Percentiles rank a stretch among this genome's conserved stretches.
phyloP scores from a whole-genome alignment of 37 sponge, comb jelly and placozoan species.

The Eunapius fragilis region DNA sequence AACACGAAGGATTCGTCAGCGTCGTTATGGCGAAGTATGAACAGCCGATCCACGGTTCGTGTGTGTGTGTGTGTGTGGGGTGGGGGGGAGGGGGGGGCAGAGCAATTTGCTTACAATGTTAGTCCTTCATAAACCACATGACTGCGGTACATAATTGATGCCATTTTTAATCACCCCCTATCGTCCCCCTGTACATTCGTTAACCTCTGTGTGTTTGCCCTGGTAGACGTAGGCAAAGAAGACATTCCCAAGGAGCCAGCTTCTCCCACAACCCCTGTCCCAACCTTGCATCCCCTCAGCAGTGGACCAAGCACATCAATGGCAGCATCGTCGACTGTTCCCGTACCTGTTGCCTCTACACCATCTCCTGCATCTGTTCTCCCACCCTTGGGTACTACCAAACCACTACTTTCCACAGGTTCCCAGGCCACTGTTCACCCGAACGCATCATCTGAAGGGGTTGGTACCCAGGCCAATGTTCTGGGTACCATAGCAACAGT shows the following conservation, averaged over 20 bases:
- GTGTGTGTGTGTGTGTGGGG: background rate
- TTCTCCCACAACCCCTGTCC: background rate
- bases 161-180: too few species aligned
- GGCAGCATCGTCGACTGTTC: background rate
- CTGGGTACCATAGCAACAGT: background rate
- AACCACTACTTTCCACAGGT: background rate
- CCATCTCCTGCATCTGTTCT: background rate
- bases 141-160: too few species aligned
- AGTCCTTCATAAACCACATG: too few species aligned
- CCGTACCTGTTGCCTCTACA: too few species aligned
- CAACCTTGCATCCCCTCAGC: too few species aligned
- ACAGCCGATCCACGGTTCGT: background rate
- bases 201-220: background rate
- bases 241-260: background rate
- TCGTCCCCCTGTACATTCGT: too few species aligned
- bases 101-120: too few species aligned
- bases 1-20: constrained; percentile 31
- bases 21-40: background rate
- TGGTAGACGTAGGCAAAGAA: background rate
- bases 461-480: background rate
- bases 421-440: background rate
- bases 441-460: background rate
- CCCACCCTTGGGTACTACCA: background rate
- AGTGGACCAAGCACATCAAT: too few species aligned
- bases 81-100: too few species aligned